Percentiles rank a stretch among this genome's conserved stretches.
These are phyloP conservation scores for Rhinoderma darwinii DNA, from an alignment of 2,113 vertebrate species.

Conservation along the genomic window DNA sequence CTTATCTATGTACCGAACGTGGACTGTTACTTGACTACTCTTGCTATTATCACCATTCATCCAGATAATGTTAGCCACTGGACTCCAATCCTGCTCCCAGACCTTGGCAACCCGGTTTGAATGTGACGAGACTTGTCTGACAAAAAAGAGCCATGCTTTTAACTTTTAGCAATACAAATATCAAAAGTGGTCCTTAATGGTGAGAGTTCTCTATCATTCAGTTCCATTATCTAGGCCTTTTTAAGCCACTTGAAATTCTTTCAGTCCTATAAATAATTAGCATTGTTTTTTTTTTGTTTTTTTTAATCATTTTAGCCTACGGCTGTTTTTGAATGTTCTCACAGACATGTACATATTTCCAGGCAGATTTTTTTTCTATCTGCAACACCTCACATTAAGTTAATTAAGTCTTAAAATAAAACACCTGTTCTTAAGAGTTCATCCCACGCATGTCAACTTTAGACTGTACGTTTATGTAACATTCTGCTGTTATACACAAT, in stretches of 20 bases:
- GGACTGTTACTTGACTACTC: no score
- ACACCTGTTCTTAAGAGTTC: not conserved
- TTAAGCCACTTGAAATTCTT: not conserved
- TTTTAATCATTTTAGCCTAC: not conserved
- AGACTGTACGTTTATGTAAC: not conserved
- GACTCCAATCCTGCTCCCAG: no score
- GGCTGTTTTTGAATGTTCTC: not conserved
- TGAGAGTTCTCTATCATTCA: not conserved
- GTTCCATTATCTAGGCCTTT: not conserved
- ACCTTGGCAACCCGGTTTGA: no score
- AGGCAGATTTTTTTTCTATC: not conserved
- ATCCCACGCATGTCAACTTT: not conserved
- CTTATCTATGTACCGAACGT: no score
- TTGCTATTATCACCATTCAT: no score
- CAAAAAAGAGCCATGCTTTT: not conserved
- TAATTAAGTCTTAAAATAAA: conserved; percentile 15
- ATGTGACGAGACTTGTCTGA: not conserved
- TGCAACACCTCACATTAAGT: not conserved
- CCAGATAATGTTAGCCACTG: no score
- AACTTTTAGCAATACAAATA: not conserved
- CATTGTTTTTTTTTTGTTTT: not conserved
- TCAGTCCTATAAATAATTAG: not conserved
- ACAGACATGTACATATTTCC: no score
- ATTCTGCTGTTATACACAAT: not conserved
- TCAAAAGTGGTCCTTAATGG: not conserved